Conservation (phyloP, 2,113 vertebrate genomes). For the Paracanthobrama guichenoti region DNA sequence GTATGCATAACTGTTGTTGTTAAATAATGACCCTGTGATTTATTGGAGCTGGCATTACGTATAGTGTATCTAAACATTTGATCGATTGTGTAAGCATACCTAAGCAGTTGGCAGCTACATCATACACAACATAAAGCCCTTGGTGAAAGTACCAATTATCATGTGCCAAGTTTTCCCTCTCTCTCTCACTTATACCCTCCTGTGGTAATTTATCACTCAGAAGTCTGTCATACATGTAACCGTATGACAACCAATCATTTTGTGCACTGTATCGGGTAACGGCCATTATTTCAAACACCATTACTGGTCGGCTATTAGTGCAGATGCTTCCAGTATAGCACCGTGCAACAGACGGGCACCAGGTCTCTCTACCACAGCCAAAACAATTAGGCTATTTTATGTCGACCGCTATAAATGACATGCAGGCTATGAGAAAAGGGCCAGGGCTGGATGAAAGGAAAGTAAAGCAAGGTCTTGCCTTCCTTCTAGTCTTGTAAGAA, state of each 20-base stretch:
- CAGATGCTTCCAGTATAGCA: constrained; percentile 6
- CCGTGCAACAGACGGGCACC: not conserved
- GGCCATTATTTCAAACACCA: not conserved
- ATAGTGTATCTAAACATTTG: constrained; percentile 19
- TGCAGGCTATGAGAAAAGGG: constrained; percentile 33
- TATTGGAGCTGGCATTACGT: constrained; percentile 18
- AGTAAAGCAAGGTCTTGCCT: constrained; percentile 21
- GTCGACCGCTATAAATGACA: constrained; percentile 50
- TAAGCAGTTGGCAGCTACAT: constrained; percentile 16
- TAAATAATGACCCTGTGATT: constrained; percentile 6
- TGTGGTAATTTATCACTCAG: constrained; percentile 33
- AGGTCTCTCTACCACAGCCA: not conserved
- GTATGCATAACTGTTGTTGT: not conserved
- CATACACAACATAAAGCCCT: not conserved
- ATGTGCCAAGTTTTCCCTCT: not conserved
- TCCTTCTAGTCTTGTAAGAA: constrained; percentile 54
- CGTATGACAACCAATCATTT: constrained; percentile 10
- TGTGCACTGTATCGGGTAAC: constrained; percentile 1
- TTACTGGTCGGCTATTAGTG: not conserved
- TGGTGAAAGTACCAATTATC: constrained; percentile 11
- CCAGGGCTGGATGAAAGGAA: constrained; percentile 47
- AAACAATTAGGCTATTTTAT: constrained; percentile 54
- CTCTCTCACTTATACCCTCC: not conserved
- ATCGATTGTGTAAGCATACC: constrained; percentile 25
- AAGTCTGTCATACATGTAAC: constrained; percentile 33